Evolutionary conservation across 2,797 vertebrate species (phyloP).

Genomic region (Alca torda): DNA sequence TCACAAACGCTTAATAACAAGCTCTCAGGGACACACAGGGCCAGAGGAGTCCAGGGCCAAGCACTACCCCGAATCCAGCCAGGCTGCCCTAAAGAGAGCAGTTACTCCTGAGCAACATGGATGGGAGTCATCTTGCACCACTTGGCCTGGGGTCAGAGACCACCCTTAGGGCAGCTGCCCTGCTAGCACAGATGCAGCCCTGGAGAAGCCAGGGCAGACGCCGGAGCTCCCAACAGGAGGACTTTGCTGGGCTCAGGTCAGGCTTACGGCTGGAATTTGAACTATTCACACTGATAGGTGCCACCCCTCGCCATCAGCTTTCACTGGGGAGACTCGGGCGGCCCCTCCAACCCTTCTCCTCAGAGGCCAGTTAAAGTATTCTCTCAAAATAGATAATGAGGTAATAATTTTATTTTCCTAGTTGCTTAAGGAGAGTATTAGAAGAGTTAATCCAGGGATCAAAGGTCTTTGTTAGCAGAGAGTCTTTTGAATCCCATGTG

Average conservation of each 20-base stretch:
- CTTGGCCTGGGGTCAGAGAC: not conserved
- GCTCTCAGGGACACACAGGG: not conserved
- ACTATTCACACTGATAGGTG: slow-evolving; percentile 45
- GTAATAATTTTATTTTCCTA: slow-evolving; percentile 53
- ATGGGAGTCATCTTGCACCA: not conserved
- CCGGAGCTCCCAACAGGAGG: not conserved
- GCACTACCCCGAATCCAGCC: not conserved
- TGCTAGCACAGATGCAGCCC: not conserved
- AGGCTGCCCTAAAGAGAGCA: not conserved
- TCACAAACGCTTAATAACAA: not conserved
- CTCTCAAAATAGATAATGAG: slow-evolving; percentile 48
- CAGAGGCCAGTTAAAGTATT: slow-evolving; percentile 20
- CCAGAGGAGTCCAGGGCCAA: not conserved
- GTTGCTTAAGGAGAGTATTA: slow-evolving; percentile 27
- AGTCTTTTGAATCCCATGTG: not conserved
- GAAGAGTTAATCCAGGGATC: slow-evolving; percentile 43
- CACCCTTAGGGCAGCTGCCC: not conserved
- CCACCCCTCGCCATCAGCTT: not conserved
- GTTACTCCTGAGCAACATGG: not conserved
- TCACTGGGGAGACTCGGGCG: fast-evolving
- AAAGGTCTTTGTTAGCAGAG: slow-evolving; percentile 52
- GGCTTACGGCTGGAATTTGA: not conserved
- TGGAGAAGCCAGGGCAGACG: not conserved
- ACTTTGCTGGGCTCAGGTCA: not conserved
- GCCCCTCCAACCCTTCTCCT: slow-evolving; percentile 9